These are phyloP conservation scores for Montipora sp. DNA, from an alignment of 64 coral and sea anemone genomes.

Conservation along the genomic window DNA sequence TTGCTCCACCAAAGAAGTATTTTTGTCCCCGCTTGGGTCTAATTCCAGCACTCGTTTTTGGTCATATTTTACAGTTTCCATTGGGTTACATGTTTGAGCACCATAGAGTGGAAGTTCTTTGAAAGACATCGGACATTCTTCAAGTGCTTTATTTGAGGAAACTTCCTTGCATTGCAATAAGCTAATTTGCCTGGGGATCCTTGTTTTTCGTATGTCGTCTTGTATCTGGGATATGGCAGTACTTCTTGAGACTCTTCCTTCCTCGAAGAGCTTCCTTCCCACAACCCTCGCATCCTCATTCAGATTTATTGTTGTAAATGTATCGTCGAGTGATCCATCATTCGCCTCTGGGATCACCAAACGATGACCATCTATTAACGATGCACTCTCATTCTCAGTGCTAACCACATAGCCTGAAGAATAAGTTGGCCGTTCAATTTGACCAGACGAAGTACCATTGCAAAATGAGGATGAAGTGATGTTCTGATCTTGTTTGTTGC, in stretches of 20 bases:
- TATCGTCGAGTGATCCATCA: not conserved
- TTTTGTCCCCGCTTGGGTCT: too few species aligned
- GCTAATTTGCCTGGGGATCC: not conserved
- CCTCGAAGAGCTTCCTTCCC: slow-evolving; percentile 1
- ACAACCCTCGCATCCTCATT: not conserved
- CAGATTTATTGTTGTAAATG: not conserved
- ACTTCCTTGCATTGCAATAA: not conserved
- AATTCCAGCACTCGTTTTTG: too few species aligned
- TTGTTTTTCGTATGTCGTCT: not conserved
- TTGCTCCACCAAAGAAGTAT: too few species aligned
- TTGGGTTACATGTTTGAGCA: too few species aligned
- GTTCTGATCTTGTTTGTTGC: not conserved
- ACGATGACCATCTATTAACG: not conserved
- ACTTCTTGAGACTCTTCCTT: slow-evolving; percentile 1
- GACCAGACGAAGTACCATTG: not conserved
- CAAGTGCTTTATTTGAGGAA: not conserved
- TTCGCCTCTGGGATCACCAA: not conserved
- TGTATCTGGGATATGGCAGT: not conserved
- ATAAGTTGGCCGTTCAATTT: too few species aligned
- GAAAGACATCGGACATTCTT: too few species aligned
- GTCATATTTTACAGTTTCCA: too few species aligned
- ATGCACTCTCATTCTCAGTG: not conserved
- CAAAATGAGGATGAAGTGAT: not conserved
- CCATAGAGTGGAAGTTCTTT: too few species aligned
- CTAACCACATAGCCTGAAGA: too few species aligned